These are phyloP conservation scores for Psilopogon haemacephalus DNA, from an alignment of 2,113 vertebrate species.

Conservation along the genomic window DNA sequence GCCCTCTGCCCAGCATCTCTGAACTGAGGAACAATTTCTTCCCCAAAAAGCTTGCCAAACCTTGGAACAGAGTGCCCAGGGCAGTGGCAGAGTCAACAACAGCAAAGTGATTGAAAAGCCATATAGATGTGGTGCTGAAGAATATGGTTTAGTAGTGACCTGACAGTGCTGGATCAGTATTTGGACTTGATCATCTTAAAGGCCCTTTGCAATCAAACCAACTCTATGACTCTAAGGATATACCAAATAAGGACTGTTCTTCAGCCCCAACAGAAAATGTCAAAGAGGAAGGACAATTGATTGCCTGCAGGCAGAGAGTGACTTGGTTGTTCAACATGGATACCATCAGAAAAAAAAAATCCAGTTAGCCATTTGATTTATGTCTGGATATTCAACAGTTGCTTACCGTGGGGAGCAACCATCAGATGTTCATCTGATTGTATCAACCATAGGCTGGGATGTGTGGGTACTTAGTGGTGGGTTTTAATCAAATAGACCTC, in stretches of 20 bases:
- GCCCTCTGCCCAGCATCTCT: too few species aligned
- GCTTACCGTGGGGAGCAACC: neutral
- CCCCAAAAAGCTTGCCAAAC: neutral
- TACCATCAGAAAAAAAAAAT: neutral
- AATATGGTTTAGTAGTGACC: neutral
- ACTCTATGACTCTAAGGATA: neutral
- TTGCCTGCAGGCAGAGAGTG: neutral
- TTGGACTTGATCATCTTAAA: neutral
- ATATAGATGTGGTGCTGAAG: neutral
- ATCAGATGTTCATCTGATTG: neutral
- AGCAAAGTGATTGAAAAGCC: neutral
- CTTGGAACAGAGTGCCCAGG: neutral
- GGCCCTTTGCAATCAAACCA: neutral
- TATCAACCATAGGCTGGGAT: accelerated
- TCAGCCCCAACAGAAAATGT: accelerated
- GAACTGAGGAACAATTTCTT: neutral
- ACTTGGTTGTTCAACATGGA: neutral
- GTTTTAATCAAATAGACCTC: neutral
- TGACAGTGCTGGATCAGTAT: neutral
- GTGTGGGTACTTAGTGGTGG: neutral
- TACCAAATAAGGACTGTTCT: neutral
- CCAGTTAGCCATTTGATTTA: neutral
- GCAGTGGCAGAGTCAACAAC: neutral
- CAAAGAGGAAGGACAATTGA: neutral
- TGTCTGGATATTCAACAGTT: neutral